These are phyloP conservation scores for Heliconius aoede DNA, from an alignment of 2,888 invertebrate genomes.

Conservation along the genomic window DNA sequence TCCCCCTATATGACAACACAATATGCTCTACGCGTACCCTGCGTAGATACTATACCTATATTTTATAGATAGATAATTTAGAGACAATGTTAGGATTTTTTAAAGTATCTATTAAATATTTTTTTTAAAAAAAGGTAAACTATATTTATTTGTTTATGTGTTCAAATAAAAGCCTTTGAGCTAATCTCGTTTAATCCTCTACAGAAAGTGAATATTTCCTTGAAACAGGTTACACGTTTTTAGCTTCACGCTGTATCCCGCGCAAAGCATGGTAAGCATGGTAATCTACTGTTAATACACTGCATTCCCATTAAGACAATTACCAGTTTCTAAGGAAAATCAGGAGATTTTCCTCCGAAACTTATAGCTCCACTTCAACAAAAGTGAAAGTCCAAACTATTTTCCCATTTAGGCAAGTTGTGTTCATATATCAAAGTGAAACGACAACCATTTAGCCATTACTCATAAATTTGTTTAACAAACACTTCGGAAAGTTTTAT, in stretches of 20 bases:
- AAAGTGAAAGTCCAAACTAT: conserved; percentile 25
- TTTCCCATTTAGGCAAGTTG: conserved; percentile 44
- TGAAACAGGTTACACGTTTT: not conserved
- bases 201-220: no score
- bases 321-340: no score
- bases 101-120: not conserved
- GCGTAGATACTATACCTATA: not conserved
- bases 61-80: conserved; percentile 8
- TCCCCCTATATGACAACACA: conserved; percentile 74
- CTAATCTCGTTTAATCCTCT: no score
- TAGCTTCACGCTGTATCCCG: no score
- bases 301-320: no score
- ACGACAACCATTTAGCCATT: conserved; percentile 43
- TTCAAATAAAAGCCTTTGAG: not conserved
- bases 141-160: not conserved
- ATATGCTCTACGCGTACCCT: conserved; percentile 49
- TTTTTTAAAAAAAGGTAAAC: not conserved
- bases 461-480: conserved; percentile 58
- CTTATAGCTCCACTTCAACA: not conserved
- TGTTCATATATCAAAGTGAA: conserved; percentile 55
- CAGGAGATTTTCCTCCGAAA: no score
- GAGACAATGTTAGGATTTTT: not conserved
- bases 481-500: conserved; percentile 58
- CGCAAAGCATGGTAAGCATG: no score
- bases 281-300: no score